These are phyloP conservation scores for Drosophila pallidifrons DNA, from an alignment of 1,140 invertebrate species.

Conservation along the genomic window DNA sequence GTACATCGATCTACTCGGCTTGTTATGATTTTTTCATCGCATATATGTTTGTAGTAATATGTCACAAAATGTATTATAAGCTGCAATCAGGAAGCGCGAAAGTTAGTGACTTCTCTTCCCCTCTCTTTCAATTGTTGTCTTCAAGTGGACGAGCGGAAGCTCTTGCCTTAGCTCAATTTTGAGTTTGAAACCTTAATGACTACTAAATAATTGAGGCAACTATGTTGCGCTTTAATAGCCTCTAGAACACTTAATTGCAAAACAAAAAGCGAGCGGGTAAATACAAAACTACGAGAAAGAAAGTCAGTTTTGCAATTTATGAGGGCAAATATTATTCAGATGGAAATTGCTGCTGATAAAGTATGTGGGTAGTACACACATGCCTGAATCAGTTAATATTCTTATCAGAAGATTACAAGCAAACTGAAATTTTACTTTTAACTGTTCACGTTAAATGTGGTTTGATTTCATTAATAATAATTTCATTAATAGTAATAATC, in stretches of 20 bases:
- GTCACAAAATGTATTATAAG: background rate
- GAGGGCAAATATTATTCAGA: conserved; percentile 38
- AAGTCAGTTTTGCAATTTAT: conserved; percentile 33
- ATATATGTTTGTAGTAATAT: background rate
- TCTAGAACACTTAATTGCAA: conserved; percentile 50
- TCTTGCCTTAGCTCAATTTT: conserved; percentile 10
- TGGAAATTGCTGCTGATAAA: conserved; percentile 14
- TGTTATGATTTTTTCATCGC: background rate
- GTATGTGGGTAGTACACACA: conserved; percentile 6
- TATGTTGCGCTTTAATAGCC: conserved; percentile 42
- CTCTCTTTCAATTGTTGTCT: conserved; percentile 4
- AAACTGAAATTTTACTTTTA: background rate
- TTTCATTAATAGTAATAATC: conserved; percentile 51
- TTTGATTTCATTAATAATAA: conserved; percentile 51
- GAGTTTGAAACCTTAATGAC: conserved; percentile 22
- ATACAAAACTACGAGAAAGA: conserved; percentile 35
- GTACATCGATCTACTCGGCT: too few species aligned
- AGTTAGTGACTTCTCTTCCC: background rate
- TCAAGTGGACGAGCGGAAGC: conserved; percentile 43
- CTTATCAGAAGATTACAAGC: conserved; percentile 41
- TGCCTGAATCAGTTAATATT: conserved; percentile 12
- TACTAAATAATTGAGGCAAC: conserved; percentile 63
- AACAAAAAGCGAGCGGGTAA: conserved; percentile 40
- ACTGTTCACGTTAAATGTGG: conserved; percentile 6
- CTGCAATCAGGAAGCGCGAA: conserved; percentile 7